Percentiles rank a stretch among this genome's conserved stretches.
Evolutionary conservation across 2,888 invertebrate genomes (phyloP).

Genomic region (Mimachlamys varia): DNA sequence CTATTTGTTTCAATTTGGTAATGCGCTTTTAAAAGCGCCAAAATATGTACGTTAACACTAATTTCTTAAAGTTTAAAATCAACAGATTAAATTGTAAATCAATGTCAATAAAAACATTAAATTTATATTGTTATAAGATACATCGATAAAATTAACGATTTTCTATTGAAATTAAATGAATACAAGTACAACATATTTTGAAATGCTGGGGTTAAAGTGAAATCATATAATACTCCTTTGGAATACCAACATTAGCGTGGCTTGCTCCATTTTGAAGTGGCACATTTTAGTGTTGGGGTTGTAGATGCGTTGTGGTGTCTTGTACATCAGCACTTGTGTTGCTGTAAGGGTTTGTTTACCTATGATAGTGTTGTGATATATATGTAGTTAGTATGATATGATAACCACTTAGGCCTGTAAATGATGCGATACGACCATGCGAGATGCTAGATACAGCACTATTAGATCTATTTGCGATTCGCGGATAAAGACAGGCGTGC

Average conservation of each 20-base stretch:
- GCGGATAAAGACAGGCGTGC: slow-evolving; percentile 43
- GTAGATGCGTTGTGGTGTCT: neutral
- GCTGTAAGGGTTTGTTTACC: neutral
- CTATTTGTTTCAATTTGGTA: too few relatives aligned
- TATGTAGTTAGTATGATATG: slow-evolving; percentile 27
- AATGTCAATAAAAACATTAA: too few relatives aligned
- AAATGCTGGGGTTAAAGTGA: too few relatives aligned
- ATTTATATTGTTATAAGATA: too few relatives aligned
- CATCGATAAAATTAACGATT: too few relatives aligned
- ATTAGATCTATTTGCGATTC: slow-evolving; percentile 10
- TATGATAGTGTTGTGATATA: slow-evolving; percentile 19
- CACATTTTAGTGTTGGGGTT: neutral
- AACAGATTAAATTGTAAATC: too few relatives aligned
- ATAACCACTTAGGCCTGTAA: neutral
- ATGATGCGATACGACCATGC: slow-evolving; percentile 6
- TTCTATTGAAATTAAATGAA: too few relatives aligned
- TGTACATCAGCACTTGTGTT: slow-evolving; percentile 6
- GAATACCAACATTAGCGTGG: neutral
- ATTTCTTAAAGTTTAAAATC: too few relatives aligned
- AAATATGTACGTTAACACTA: too few relatives aligned
- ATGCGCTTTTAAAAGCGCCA: too few relatives aligned
- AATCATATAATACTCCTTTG: neutral
- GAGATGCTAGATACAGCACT: neutral
- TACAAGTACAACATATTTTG: too few relatives aligned
- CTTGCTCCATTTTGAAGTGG: neutral